These are phyloP conservation scores for Ptycholaimellus sp. DNA, from an alignment of 2,888 invertebrate species.

Conservation along the genomic window DNA sequence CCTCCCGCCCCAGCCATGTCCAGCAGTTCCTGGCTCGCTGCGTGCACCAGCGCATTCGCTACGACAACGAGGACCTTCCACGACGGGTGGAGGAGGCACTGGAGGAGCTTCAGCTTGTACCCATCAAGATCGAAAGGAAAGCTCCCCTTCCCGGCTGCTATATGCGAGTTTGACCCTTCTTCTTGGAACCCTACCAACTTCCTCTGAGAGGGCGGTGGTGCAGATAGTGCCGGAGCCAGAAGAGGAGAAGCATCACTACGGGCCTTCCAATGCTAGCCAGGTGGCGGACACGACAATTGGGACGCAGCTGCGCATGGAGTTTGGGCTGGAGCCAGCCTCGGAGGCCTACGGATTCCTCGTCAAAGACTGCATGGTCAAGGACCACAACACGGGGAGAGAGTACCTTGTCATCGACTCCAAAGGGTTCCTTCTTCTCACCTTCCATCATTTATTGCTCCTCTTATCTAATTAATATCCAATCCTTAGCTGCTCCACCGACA, in stretches of 20 bases:
- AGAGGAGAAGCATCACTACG: conserved; percentile 10
- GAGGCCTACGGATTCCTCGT: conserved; percentile 23
- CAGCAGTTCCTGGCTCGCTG: conserved; percentile 22
- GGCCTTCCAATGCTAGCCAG: conserved; percentile 8
- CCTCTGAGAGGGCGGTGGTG: too few relatives aligned
- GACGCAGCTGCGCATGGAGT: conserved; percentile 18
- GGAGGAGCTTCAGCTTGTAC: conserved; percentile 19
- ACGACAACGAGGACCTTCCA: conserved; percentile 16
- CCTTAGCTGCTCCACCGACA: conserved; percentile 22
- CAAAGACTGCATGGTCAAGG: conserved; percentile 18
- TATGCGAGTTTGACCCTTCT: too few relatives aligned
- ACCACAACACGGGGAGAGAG: conserved; percentile 14
- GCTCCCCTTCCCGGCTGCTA: conserved; percentile 17
- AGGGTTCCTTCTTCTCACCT: conserved; percentile 10
- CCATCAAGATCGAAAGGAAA: conserved; percentile 18
- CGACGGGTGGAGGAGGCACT: conserved; percentile 21
- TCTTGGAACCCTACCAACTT: too few relatives aligned
- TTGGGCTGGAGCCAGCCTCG: conserved; percentile 17
- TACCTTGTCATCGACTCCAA: conserved; percentile 19
- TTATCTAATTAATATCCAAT: too few relatives aligned
- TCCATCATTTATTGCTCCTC: too few relatives aligned
- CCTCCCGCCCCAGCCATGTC: too few relatives aligned
- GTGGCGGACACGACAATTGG: conserved; percentile 15
- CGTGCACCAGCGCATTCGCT: conserved; percentile 16
- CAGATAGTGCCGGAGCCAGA: conserved; percentile 16